These are phyloP conservation scores for Serripes groenlandicus DNA, from an alignment of 2,888 invertebrate species.

Conservation along the genomic window DNA sequence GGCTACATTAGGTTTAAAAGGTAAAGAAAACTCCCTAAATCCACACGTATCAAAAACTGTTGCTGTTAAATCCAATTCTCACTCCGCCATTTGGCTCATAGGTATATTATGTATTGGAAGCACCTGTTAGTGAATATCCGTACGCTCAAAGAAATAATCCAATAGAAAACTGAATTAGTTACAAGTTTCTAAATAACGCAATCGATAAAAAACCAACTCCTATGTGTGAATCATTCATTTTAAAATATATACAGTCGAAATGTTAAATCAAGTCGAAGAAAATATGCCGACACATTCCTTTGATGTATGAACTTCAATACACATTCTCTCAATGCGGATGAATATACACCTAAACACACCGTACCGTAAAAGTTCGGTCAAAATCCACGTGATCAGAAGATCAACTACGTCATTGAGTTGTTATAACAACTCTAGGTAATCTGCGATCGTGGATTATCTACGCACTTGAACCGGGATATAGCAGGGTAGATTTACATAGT, in stretches of 20 bases:
- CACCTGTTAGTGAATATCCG: constrained; percentile 37
- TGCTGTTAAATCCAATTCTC: constrained; percentile 16
- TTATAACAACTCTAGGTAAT: constrained; percentile 80
- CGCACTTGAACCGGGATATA: too few species aligned
- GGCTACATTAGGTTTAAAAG: constrained; percentile 65
- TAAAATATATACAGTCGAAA: too few species aligned
- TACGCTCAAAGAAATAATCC: constrained; percentile 47
- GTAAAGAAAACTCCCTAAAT: constrained; percentile 12
- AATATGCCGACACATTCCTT: constrained; percentile 6
- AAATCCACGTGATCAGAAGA: constrained; percentile 73
- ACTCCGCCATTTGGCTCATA: constrained; percentile 43
- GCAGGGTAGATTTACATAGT: too few species aligned
- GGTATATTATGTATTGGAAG: constrained; percentile 37
- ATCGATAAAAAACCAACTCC: too few species aligned
- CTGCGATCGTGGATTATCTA: constrained; percentile 29
- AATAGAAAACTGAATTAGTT: not conserved
- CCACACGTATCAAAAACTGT: constrained; percentile 25
- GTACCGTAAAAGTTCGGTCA: constrained; percentile 66
- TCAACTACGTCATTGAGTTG: constrained; percentile 80
- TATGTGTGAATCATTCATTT: too few species aligned
- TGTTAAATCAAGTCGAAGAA: constrained; percentile 33
- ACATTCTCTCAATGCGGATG: constrained; percentile 58
- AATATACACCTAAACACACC: constrained; percentile 39
- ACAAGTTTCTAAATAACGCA: not conserved
- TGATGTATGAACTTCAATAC: constrained; percentile 39